Evolutionary conservation across 2,113 vertebrate genomes (phyloP), one percentile per base, ranked within the genome.

Genomic region (Heterochromis multidens): DNA sequence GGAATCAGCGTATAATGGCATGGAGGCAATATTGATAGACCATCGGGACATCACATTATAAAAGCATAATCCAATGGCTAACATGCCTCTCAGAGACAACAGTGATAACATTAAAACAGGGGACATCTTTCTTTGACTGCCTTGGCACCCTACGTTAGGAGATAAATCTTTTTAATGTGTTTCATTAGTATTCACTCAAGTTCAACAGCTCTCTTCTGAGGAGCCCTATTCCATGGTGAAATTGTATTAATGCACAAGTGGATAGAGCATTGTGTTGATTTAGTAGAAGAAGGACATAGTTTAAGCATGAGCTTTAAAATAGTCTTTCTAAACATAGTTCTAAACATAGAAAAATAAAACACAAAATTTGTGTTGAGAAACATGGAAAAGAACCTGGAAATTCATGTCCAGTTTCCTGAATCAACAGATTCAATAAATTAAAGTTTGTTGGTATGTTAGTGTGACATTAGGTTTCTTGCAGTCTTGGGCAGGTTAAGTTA

Each of bases 261-360:
- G 56, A 86, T 91, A 25, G 70, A 80, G 79, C 92, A 92, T 85
- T 94, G 87, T 93, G 90, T 92, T 91, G 89, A 37, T 79, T 49
- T 88, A 88, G 63, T 67, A 46, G 81, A 78, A 54, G 83, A 79
- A 61, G 78, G 58, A 29, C 56, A 3, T 25, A n/a, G 27, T 65
- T 13, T 29, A 27, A 82, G 83, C 62, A 78, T 58, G 3, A 77
- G 80, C 60, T 77, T 65, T 72, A 76, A 33, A 89, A 65, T 85
- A 25, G 57, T 59, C 40, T 46, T 25, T 62, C n/a, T n/a, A n/a
- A n/a, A n/a, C n/a, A n/a, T n/a, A 72, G 58, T 82, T 87, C 81
- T 25, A 33, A 79, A 81, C 31, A 67, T 14, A 52, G 10, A 21
- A 59, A 82, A 62, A 81, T 4, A 40, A 12, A 40, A 40, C 3